These are phyloP conservation scores for Germaria angustata DNA, from an alignment of 2,888 invertebrate genomes.

Conservation along the genomic window DNA sequence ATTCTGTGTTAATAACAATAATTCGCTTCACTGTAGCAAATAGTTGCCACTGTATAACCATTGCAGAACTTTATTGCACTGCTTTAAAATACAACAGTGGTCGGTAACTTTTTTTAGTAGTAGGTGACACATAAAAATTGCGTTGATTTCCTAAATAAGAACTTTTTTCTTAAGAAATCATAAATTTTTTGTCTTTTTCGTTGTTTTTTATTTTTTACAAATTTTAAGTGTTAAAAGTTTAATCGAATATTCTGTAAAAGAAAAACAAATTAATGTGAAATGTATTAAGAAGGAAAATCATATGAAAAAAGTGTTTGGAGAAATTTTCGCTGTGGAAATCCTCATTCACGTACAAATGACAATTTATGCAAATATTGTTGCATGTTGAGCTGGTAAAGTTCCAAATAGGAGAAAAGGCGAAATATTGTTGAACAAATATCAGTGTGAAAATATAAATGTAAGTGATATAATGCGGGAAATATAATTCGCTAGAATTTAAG, in stretches of 20 bases:
- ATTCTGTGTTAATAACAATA: too few relatives aligned
- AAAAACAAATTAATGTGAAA: slow-evolving; percentile 11
- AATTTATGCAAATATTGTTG: slow-evolving; percentile 58
- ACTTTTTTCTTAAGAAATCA: slow-evolving; percentile 35
- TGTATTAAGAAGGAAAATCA: background rate
- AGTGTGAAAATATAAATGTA: background rate
- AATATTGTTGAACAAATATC: slow-evolving; percentile 1
- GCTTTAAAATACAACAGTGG: slow-evolving; percentile 15
- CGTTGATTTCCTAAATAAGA: slow-evolving; percentile 51
- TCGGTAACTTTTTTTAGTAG: slow-evolving; percentile 42
- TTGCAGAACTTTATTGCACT: background rate
- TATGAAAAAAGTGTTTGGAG: slow-evolving; percentile 32
- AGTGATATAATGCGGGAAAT: background rate
- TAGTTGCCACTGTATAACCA: background rate
- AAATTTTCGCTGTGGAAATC: slow-evolving; percentile 37
- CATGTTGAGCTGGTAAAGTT: slow-evolving; percentile 43
- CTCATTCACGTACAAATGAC: slow-evolving; percentile 32
- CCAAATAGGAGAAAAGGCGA: slow-evolving; percentile 9
- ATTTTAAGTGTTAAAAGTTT: slow-evolving; percentile 23
- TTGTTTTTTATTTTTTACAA: slow-evolving; percentile 42
- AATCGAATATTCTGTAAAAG: slow-evolving; percentile 20
- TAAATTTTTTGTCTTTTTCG: slow-evolving; percentile 35
- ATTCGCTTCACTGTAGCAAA: background rate
- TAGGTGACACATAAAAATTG: slow-evolving; percentile 60
- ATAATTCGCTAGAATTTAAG: background rate